Percentiles rank a stretch among this genome's conserved stretches.
Conservation (phyloP, 2,888 invertebrate genomes). For the Eupsilia transversa region DNA sequence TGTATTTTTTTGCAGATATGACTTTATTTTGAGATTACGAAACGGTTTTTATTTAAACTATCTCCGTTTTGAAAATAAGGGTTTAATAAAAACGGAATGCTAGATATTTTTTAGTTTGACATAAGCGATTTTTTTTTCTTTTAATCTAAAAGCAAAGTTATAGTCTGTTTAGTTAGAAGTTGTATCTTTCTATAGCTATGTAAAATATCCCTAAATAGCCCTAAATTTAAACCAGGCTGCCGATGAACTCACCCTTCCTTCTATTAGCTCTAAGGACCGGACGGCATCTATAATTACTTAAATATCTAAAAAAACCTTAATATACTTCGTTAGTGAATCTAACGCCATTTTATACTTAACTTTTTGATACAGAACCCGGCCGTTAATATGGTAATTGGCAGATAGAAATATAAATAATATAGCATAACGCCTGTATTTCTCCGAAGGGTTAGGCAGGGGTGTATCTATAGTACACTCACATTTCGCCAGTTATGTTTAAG, state of each 20-base stretch:
- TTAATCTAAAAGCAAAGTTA: background rate
- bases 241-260: conserved; percentile 82
- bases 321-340: background rate
- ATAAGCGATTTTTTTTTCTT: no score
- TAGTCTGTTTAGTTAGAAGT: conserved; percentile 1
- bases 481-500: no score
- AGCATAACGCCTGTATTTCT: no score
- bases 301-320: conserved; percentile 3
- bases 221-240: conserved; percentile 69
- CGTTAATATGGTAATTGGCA: no score
- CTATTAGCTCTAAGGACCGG: conserved; percentile 78
- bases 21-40: conserved; percentile 4
- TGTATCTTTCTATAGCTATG: background rate
- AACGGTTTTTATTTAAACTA: background rate
- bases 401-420: no score
- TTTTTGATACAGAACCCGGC: background rate
- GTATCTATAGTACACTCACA: no score
- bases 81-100: no score
- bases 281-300: conserved; percentile 58
- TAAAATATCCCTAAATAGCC: background rate
- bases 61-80: background rate
- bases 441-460: no score
- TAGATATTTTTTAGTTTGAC: no score
- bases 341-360: background rate
- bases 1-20: background rate